Evolutionary conservation across 2,113 vertebrate species (phyloP), one percentile per base, ranked within the genome.

Genomic region (Indicator maculatus): DNA sequence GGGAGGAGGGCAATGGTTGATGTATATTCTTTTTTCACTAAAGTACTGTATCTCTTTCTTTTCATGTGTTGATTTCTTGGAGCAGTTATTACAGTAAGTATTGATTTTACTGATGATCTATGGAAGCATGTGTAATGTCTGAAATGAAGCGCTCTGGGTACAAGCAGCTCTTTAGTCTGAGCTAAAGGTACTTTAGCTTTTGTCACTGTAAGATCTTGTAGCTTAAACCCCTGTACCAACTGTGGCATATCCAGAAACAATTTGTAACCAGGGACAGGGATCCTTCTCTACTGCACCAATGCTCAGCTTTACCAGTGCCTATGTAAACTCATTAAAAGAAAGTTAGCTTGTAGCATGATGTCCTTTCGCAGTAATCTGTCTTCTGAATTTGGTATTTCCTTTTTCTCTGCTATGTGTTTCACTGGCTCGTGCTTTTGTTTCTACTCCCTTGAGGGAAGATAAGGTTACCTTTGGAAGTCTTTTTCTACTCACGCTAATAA

Each of bases 41-140:
- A 97, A 93, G 60, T 89, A 78, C 94, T 95, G 19, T 97, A 58
- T 98, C 78, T 98, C 88, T 98, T 91, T 96, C 90, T 97, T 98
- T 98, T 63, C 97, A 98, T 98, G 97, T 88, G 30, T 61, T 93
- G 76, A 74, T 96, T 88, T 80, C 91, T 88, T 92, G 97, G 98
- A 98, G 88, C 98, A 98, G 98, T 98, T 96, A 98, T 98, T 97
- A 98, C 98, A 95, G 98, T 98, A 98, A 98, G 98, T 98, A 97
- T 89, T 81, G 66, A 28, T 93, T 97, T 96, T 93, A 71, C 19
- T 71, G n/a, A 17, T 84, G 38, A n/a, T 28, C 13, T 81, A 4
- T 73, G 58, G 63, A 79, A 92, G 61, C n/a, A 58, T 50, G 31
- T 74, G 16, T 87, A 50, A 86, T 85, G 63, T 36, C 82, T 94